phyloP scores from a whole-genome alignment of 2,888 invertebrate species.

The Cacoxenus indagator region DNA sequence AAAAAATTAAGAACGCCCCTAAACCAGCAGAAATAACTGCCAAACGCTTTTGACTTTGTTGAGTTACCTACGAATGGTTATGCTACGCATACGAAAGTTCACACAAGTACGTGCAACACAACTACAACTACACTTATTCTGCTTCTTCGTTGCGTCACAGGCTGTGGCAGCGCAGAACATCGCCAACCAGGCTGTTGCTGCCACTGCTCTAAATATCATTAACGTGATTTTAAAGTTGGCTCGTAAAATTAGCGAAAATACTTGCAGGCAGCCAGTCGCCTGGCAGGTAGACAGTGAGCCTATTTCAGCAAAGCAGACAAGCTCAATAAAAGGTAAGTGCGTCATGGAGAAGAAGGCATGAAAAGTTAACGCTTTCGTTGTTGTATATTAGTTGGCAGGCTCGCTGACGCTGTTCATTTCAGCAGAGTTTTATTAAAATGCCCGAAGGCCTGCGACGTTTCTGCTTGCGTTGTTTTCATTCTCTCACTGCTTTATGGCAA shows the following conservation, averaged over 20 bases:
- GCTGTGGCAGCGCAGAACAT: neutral
- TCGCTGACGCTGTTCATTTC: neutral
- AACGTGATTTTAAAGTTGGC: constrained; percentile 60
- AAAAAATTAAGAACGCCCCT: neutral
- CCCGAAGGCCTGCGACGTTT: constrained; percentile 11
- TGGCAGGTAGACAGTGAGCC: neutral
- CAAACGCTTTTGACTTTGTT: constrained; percentile 52
- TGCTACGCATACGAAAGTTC: constrained; percentile 43
- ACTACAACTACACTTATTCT: constrained; percentile 14
- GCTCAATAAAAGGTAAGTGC: constrained; percentile 5
- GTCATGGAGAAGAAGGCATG: constrained; percentile 15
- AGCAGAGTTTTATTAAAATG: constrained; percentile 12
- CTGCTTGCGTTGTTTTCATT: neutral
- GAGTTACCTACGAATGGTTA: constrained; percentile 43
- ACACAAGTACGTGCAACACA: constrained; percentile 55
- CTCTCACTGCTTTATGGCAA: neutral
- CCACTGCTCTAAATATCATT: constrained; percentile 57
- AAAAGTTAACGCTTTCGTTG: constrained; percentile 36
- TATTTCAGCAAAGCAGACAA: neutral
- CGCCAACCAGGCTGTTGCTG: constrained; percentile 29
- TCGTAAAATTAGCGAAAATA: constrained; percentile 53
- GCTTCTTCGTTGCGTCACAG: neutral
- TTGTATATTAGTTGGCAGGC: constrained; percentile 41
- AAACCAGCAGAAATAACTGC: constrained; percentile 8
- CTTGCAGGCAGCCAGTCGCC: constrained; percentile 13